phyloP scores from a whole-genome alignment of 2,113 vertebrate genomes.

The Zeus faber region DNA sequence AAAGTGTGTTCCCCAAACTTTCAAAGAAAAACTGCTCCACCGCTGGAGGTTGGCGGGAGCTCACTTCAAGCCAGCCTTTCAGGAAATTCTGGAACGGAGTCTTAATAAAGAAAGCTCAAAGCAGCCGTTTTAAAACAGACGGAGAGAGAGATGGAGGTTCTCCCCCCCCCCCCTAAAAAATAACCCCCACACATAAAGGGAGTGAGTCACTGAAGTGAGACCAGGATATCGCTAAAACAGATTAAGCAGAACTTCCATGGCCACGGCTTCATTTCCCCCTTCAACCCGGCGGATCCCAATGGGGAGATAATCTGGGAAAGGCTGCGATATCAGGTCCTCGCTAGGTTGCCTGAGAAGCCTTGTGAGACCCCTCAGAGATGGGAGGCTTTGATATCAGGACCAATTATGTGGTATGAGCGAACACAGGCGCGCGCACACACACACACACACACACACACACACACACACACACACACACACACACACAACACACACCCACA shows the following conservation, averaged over 20 bases:
- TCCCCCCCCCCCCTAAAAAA: background rate
- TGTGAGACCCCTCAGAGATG: conserved; percentile 70
- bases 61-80: background rate
- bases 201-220: conserved; percentile 47
- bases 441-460: background rate
- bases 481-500: background rate
- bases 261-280: conserved; percentile 56
- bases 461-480: background rate
- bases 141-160: background rate
- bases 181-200: conserved; percentile 26
- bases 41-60: background rate
- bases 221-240: conserved; percentile 53
- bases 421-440: conserved; percentile 5
- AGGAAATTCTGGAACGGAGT: conserved; percentile 1
- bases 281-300: conserved; percentile 57
- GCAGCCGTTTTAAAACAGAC: conserved; percentile 5
- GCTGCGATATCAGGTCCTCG: conserved; percentile 66
- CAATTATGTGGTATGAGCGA: conserved; percentile 64
- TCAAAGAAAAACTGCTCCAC: background rate
- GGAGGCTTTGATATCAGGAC: conserved; percentile 75
- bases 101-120: conserved; percentile 11
- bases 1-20: background rate
- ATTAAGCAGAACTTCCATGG: conserved; percentile 63
- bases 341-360: conserved; percentile 67
- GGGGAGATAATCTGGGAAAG: conserved; percentile 68